Evolutionary conservation across 2,113 vertebrate genomes (phyloP).

Genomic region (Pycnonotus jocosus): DNA sequence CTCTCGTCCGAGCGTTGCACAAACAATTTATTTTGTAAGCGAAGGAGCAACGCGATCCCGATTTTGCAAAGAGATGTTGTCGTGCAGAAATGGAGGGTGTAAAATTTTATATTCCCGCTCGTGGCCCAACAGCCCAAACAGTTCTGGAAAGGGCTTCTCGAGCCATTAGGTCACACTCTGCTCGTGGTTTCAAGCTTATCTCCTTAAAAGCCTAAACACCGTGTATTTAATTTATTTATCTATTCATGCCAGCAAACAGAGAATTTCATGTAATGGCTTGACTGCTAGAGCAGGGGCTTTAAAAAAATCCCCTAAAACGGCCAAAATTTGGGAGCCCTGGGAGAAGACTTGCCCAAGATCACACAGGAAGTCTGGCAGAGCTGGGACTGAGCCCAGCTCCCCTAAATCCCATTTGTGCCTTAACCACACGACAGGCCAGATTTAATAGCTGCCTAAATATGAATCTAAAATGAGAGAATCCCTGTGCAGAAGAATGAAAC

Average conservation of each 20-base stretch:
- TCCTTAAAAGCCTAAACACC: not conserved
- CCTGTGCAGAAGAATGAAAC: not conserved
- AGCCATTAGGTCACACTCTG: not conserved
- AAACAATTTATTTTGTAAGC: not conserved
- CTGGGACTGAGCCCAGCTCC: slow-evolving; percentile 25
- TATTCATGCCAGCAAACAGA: not conserved
- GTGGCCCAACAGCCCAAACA: not conserved
- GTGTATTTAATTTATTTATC: slow-evolving; percentile 34
- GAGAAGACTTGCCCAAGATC: not conserved
- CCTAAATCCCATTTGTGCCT: slow-evolving; percentile 30
- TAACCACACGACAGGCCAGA: not conserved
- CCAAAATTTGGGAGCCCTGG: not conserved
- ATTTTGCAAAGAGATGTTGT: not conserved
- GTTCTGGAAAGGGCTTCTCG: not conserved
- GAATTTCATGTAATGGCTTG: not conserved
- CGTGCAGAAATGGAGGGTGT: not conserved
- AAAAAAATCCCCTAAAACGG: not conserved
- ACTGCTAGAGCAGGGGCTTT: not conserved
- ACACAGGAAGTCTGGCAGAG: not conserved
- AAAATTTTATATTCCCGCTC: not conserved
- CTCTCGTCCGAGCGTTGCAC: not conserved
- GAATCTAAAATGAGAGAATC: not conserved
- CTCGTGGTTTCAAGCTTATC: not conserved
- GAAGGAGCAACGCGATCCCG: not conserved
- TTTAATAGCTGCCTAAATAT: slow-evolving; percentile 33